Evolutionary conservation across 1,140 invertebrate species (phyloP), one percentile per base, ranked within the genome.

Genomic region (Tetramorium simillimum): DNA sequence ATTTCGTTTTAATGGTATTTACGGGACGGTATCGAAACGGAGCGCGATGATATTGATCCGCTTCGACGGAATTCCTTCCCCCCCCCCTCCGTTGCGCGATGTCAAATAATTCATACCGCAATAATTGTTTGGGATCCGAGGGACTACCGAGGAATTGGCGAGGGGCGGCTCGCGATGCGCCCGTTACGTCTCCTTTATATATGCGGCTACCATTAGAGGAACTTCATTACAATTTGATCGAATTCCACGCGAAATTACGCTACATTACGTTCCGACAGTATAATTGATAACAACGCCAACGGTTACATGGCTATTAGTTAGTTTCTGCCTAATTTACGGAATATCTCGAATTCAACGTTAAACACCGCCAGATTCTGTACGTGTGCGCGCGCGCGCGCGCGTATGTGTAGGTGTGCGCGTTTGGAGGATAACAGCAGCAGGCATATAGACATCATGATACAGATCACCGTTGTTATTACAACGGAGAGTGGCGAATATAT

Each of bases 141-240:
- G 10, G 40, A 46, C 53, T 46, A n/a, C 65, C 21, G 24, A 58
- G 51, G 53, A 82, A 46, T 70, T 18, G 33, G 16, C 21, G 18
- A 58, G n/a, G 14, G 43, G n/a, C 21, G 7, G 12, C 18, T 43
- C 51, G 49, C 16, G 65, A 82, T 80, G 63, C 62, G 33, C 21
- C 53, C 46, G 24, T 60, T 58, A 33, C 65, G 51, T 82, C 67
- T 72, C 69, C 51, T 53, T 46, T 82, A 60, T 73, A 7, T 28
- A 49, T 24, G 46, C 14, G 43, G 62, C 14, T 16, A 28, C 37
- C 24, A 82, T 73, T 82, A 82, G 62, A 80, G 80, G 53, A 82
- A 82, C 80, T 82, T 82, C 80, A 82, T 82, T 82, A 82, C 80
- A 60, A 82, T 82, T 82, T 82, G 67, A 82, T 82, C 80, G 53